Base-by-base conservation (phyloP, 2,113 vertebrate genomes). In the Athene noctua region DNA sequence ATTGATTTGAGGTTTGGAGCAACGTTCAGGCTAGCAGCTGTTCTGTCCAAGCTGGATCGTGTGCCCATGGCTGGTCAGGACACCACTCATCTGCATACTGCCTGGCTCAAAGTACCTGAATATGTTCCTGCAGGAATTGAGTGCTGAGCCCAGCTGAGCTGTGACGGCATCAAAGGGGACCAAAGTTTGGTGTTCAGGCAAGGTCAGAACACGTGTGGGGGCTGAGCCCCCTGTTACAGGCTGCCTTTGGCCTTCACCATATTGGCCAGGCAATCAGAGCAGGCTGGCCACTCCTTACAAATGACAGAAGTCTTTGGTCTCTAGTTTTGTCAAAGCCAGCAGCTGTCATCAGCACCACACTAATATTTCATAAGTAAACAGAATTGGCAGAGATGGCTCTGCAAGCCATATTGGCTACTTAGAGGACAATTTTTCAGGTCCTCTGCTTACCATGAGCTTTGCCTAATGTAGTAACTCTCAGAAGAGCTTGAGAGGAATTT, bases 191-290 rank as follows among this genome's bases (percentile, higher is more conserved):
- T 6, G 2, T 32, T 61, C 49, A 42, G 47, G 27, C 34, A n/a
- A 66, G 47, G 36, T 83, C 78, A 67, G 30, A 40, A 66, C 0
- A 1, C 3, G 1, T 25, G 2, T 2, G 3, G 25, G 72, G 49
- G 11, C 52, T 68, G 12, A 67, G 13, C 10, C 26, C 9, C 6
- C 21, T 1, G 1, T 62, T 61, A 46, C 0, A 1, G 42, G 49
- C 73, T 71, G 32, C 12, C 30, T 46, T 74, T 19, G 22, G 36
- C 25, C 75, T 74, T 34, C 19, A 13, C 9, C 5, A 1, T 1
- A 1, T 10, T 66, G 55, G 25, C 29, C 26, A 8, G 29, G 54
- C 14, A 6, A 25, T 57, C 0, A 0, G 58, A n/a, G 13, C 0
- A 1, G 25, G 16, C 42, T 80, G 49, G 26, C 42, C 0, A 0